Percentiles rank a stretch among this genome's conserved stretches.
These are phyloP conservation scores for Aspidiotus rigidus DNA, from an alignment of 2,888 invertebrate genomes.

Conservation along the genomic window DNA sequence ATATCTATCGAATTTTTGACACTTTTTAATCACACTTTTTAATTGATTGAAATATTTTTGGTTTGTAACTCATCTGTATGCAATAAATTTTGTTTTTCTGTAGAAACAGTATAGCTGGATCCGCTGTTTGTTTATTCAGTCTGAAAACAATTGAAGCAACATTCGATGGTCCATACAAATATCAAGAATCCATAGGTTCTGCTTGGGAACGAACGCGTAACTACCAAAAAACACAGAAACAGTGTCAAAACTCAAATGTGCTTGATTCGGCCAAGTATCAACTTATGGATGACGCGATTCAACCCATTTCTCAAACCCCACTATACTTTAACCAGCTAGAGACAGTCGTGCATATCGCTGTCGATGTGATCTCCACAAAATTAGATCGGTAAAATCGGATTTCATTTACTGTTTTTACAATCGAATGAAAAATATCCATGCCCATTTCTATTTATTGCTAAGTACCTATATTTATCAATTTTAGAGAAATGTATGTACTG, in stretches of 20 bases:
- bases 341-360: constrained; percentile 63
- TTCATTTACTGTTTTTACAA: too few relatives aligned
- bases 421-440: background rate
- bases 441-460: background rate
- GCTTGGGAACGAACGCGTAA: constrained; percentile 55
- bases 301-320: constrained; percentile 60
- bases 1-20: too few relatives aligned
- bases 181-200: constrained; percentile 64
- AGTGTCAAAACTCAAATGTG: constrained; percentile 46
- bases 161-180: constrained; percentile 77
- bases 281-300: constrained; percentile 77
- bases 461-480: too few relatives aligned
- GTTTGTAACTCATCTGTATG: too few relatives aligned
- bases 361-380: constrained; percentile 70
- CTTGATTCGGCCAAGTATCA: constrained; percentile 54
- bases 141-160: constrained; percentile 68
- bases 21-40: too few relatives aligned
- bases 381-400: constrained; percentile 49
- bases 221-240: constrained; percentile 48
- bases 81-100: constrained; percentile 36
- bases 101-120: constrained; percentile 81
- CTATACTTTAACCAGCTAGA: constrained; percentile 62
- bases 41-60: too few relatives aligned
- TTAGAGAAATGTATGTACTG: constrained; percentile 57
- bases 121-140: constrained; percentile 85